Evolutionary conservation across 2,113 vertebrate species (phyloP), one percentile per base, ranked within the genome.

Genomic region (Passer domesticus): DNA sequence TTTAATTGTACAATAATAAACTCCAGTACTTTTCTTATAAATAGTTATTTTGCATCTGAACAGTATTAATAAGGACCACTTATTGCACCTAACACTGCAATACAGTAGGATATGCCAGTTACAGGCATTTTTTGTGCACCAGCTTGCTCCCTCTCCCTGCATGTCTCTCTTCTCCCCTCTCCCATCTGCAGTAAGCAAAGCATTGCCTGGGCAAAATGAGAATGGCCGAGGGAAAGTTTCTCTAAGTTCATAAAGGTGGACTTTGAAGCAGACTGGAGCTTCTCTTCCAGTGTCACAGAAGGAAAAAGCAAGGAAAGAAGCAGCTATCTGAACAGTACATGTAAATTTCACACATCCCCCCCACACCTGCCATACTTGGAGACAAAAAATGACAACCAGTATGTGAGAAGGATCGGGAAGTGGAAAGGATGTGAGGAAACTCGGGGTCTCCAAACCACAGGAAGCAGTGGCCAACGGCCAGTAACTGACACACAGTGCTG

Each of bases 301-400:
- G 59, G 35, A 75, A 39, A 86, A 89, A 69, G 28, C 17, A 83
- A 63, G 17, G 30, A 63, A 76, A 64, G 41, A 11, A 86, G 64
- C 5, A 68, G 21, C 52, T 33, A 85, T 11, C 19, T 14, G 3
- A 52, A 83, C 3, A 41, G 18, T 23, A 63, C 37, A 49, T 11
- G 3, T 39, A 37, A 10, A 19, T 31, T 46, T 10, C 3, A 3
- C 20, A 8, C 25, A 13, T 15, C 7, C 14, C 8, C 3, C 5
- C 7, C 6, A 4, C 13, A 4, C 5, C 8, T 2, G 0, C 25
- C 20, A 23, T 25, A 63, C 20, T 41, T 13, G 10, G 22, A 87
- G 47, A 91, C 53, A 33, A 90, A 76, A 89, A 18, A 59, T 28
- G 11, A 60, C 39, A 88, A 37, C 10, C 25, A 47, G 44, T 5